Evolutionary conservation across 2,113 vertebrate genomes (phyloP).

Genomic region (Isichthys henryi): DNA sequence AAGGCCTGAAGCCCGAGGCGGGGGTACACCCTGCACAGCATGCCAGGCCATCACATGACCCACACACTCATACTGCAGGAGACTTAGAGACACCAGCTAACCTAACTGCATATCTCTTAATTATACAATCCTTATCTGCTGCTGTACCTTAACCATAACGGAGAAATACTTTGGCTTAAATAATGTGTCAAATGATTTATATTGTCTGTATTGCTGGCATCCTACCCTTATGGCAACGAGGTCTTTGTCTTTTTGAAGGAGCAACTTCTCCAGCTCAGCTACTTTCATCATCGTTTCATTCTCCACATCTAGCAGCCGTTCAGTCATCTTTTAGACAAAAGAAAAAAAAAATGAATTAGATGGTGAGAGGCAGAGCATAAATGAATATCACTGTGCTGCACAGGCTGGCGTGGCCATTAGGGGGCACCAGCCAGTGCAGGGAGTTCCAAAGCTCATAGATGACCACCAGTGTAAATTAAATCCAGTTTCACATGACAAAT

Average conservation of each 20-base stretch:
- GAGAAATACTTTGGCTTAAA: background rate
- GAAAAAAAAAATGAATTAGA: background rate
- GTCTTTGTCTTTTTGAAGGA: constrained; percentile 86
- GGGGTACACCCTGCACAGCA: background rate
- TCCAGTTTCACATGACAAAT: background rate
- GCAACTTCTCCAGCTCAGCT: constrained; percentile 88
- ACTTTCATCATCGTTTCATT: constrained; percentile 94
- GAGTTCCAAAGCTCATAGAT: background rate
- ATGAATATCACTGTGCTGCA: background rate
- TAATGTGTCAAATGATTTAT: background rate
- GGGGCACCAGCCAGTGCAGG: background rate
- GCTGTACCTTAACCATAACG: background rate
- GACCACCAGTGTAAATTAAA: background rate
- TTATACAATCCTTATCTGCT: background rate
- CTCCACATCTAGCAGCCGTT: constrained; percentile 91
- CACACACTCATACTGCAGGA: background rate
- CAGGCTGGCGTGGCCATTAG: background rate
- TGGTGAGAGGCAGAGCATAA: background rate
- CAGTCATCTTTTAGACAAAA: constrained; percentile 63
- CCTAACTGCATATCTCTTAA: background rate
- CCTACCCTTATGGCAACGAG: constrained; percentile 77
- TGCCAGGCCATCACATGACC: background rate
- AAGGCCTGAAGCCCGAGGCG: background rate
- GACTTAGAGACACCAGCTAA: background rate
- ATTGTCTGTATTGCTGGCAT: background rate